These are phyloP conservation scores for Lichenostomus cassidix DNA, from an alignment of 2,113 vertebrate genomes.

Conservation along the genomic window DNA sequence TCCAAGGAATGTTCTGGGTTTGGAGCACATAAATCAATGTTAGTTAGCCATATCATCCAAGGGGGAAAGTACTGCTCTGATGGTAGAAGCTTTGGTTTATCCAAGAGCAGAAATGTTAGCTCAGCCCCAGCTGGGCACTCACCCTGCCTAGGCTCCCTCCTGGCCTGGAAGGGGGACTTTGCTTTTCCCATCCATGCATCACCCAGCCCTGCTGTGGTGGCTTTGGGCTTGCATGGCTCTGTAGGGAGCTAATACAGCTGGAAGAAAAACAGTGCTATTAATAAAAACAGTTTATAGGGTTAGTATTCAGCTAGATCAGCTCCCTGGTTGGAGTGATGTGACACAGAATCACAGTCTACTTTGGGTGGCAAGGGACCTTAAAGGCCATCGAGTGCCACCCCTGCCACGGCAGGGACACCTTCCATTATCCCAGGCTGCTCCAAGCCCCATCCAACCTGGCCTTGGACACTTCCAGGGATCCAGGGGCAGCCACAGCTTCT, in stretches of 20 bases:
- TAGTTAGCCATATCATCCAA: not conserved
- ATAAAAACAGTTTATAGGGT: not conserved
- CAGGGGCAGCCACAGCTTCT: not conserved
- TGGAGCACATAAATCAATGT: not conserved
- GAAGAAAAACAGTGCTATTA: not conserved
- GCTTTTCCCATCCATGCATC: not conserved
- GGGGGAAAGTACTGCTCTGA: not conserved
- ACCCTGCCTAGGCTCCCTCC: not conserved
- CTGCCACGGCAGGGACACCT: not conserved
- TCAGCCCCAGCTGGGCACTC: not conserved
- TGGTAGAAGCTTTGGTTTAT: not conserved
- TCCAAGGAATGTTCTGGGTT: constrained; percentile 30
- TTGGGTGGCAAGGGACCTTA: not conserved
- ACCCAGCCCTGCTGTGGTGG: not conserved
- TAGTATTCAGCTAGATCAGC: not conserved
- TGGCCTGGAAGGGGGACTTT: not conserved
- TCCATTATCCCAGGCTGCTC: rapidly evolving
- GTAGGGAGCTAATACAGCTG: not conserved
- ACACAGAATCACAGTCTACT: not conserved
- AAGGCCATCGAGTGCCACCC: rapidly evolving
- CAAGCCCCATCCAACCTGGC: rapidly evolving
- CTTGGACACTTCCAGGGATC: not conserved
- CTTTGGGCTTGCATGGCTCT: not conserved
- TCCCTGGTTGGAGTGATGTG: not conserved
- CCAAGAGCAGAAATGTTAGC: not conserved